phyloP scores from a whole-genome alignment of 2,113 vertebrate species.

The Cynoglossus semilaevis region DNA sequence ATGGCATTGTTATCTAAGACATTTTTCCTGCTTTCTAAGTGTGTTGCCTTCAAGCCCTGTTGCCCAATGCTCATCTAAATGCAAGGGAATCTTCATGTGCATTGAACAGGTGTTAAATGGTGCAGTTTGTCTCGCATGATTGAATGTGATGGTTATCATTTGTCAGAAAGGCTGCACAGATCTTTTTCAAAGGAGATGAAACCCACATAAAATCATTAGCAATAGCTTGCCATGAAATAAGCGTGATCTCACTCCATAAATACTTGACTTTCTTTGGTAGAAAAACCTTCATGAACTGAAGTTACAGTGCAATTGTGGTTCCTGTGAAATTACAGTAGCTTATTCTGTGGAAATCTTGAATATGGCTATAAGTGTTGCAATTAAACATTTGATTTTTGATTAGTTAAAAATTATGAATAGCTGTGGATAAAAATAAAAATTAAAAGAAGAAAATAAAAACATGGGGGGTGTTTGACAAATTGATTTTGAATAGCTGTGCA shows the following conservation, averaged over 20 bases:
- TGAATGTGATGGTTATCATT: slow-evolving; percentile 15
- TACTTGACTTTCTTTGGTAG: too few relatives aligned
- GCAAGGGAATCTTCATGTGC: slow-evolving; percentile 2
- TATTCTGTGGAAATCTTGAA: too few relatives aligned
- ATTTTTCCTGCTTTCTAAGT: neutral
- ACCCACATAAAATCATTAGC: neutral
- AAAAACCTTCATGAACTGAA: too few relatives aligned
- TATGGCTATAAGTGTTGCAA: too few relatives aligned
- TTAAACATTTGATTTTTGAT: too few relatives aligned
- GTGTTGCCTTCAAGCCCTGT: neutral
- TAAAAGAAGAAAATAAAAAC: too few relatives aligned
- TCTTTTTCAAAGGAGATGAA: slow-evolving; percentile 4
- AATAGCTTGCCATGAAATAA: neutral
- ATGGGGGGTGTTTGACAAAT: neutral
- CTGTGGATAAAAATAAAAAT: too few relatives aligned
- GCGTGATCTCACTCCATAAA: neutral
- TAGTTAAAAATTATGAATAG: too few relatives aligned
- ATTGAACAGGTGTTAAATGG: slow-evolving; percentile 30
- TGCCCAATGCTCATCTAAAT: neutral
- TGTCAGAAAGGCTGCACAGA: slow-evolving; percentile 19
- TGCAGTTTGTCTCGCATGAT: slow-evolving; percentile 23
- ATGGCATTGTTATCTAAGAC: neutral
- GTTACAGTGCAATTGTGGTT: too few relatives aligned
- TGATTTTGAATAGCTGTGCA: neutral
- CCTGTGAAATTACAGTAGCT: too few relatives aligned